Evolutionary conservation across 1,140 invertebrate species (phyloP).

Genomic region (Scaptomyza montana): DNA sequence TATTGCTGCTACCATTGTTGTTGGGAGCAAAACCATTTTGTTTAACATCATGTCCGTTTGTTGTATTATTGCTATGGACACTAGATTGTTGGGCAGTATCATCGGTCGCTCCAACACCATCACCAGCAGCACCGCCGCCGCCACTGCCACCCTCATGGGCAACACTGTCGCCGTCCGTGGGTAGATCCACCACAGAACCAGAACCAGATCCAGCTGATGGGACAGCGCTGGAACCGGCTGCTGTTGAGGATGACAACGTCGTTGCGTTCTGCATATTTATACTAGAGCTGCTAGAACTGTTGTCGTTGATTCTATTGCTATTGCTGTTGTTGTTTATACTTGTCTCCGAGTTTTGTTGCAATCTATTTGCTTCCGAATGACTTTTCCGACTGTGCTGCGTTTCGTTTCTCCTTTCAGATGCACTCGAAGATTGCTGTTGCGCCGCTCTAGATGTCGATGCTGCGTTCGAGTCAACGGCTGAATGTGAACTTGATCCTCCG

Average conservation of each 20-base stretch:
- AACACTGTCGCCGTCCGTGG: constrained; percentile 48
- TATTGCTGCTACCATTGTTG: constrained; percentile 57
- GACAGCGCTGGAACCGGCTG: constrained; percentile 14
- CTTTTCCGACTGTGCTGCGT: constrained; percentile 27
- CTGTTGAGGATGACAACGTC: constrained; percentile 48
- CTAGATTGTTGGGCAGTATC: constrained; percentile 60
- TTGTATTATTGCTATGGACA: constrained; percentile 59
- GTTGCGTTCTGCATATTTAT: constrained; percentile 71
- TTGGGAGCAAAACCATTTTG: constrained; percentile 76
- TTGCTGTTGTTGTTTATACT: constrained; percentile 35
- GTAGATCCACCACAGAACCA: constrained; percentile 41
- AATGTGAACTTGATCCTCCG: constrained; percentile 63
- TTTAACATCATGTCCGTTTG: constrained; percentile 77
- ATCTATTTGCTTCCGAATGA: constrained; percentile 29
- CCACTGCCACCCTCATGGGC: constrained; percentile 40
- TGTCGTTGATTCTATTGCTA: constrained; percentile 32
- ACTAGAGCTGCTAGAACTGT: constrained; percentile 36
- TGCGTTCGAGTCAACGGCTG: constrained; percentile 53
- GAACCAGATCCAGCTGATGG: neutral
- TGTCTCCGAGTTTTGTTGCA: constrained; percentile 16
- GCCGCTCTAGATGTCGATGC: constrained; percentile 69
- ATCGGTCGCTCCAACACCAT: constrained; percentile 72
- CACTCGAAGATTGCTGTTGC: constrained; percentile 37
- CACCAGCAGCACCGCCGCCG: constrained; percentile 38
- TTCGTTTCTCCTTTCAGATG: constrained; percentile 32